Percentiles rank a stretch among this genome's conserved stretches.
Evolutionary conservation across 2,888 invertebrate species (phyloP).

Genomic region (Camptogramma bilineatum): DNA sequence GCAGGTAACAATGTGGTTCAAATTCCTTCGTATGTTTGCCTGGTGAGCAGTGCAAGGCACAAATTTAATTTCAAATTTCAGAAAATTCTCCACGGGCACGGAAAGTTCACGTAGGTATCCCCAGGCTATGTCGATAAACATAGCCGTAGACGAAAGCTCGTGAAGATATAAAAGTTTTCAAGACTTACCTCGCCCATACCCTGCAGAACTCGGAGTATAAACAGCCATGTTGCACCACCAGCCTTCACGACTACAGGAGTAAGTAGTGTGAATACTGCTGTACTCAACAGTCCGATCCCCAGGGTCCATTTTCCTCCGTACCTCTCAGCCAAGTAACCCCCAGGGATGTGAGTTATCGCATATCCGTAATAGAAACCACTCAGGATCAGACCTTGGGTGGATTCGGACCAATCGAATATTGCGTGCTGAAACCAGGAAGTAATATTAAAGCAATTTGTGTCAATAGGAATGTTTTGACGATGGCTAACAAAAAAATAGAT

Average conservation of each 20-base stretch:
- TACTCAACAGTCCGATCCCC: conserved; percentile 92
- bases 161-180: background rate
- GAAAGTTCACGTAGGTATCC: too few relatives aligned
- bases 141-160: too few relatives aligned
- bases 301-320: conserved; percentile 95
- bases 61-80: too few relatives aligned
- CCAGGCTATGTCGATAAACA: too few relatives aligned
- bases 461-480: background rate
- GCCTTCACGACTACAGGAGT: conserved; percentile 90
- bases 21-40: too few relatives aligned
- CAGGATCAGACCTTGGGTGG: conserved; percentile 91
- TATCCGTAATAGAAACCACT: conserved; percentile 95
- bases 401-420: conserved; percentile 90
- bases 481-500: too few relatives aligned
- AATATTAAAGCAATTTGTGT: background rate
- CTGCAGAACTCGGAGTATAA: conserved; percentile 88
- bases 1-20: too few relatives aligned
- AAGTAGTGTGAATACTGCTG: conserved; percentile 92
- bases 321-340: conserved; percentile 92
- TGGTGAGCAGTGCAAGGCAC: too few relatives aligned
- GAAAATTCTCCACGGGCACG: too few relatives aligned
- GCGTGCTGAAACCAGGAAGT: conserved; percentile 62
- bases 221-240: conserved; percentile 84
- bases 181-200: conserved; percentile 90
- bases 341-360: conserved; percentile 93